phyloP scores from a whole-genome alignment of 1,140 invertebrate species.

The Aphelenchoides besseyi region DNA sequence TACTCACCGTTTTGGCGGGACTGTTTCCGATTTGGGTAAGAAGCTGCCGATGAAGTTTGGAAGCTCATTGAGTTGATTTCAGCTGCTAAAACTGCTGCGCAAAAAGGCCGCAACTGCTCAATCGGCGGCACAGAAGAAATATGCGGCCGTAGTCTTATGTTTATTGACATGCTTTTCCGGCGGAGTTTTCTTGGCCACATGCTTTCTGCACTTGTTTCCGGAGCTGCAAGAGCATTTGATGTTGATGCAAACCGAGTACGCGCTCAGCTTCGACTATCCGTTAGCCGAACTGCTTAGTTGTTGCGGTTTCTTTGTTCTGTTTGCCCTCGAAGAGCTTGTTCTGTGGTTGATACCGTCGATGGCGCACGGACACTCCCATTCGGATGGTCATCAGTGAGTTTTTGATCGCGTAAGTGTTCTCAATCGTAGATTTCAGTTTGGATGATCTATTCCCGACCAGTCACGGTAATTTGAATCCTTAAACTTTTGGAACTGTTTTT shows the following conservation, averaged over 20 bases:
- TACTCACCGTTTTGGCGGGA: conserved; percentile 41
- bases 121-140: conserved; percentile 34
- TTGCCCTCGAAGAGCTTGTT: conserved; percentile 75
- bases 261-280: conserved; percentile 65
- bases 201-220: conserved; percentile 77
- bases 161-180: conserved; percentile 78
- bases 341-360: conserved; percentile 62
- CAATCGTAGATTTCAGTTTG: neutral
- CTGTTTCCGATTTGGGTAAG: conserved; percentile 44
- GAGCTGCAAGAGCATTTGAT: conserved; percentile 67
- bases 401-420: conserved; percentile 1
- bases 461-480: too few relatives aligned
- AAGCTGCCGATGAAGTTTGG: conserved; percentile 16
- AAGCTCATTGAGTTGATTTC: conserved; percentile 23
- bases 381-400: conserved; percentile 2
- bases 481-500: too few relatives aligned
- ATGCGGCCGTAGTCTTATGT: conserved; percentile 57
- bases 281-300: conserved; percentile 73
- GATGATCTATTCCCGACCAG: neutral
- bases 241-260: conserved; percentile 25
- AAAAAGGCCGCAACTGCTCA: conserved; percentile 44
- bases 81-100: conserved; percentile 44
- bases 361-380: conserved; percentile 53
- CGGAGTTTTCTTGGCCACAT: conserved; percentile 77
- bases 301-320: conserved; percentile 79